A percentile compares a stretch with the other conserved stretches of the same genome.
These are phyloP conservation scores for Calameuta filiformis DNA, from an alignment of 2,888 invertebrate species.

Conservation along the genomic window DNA sequence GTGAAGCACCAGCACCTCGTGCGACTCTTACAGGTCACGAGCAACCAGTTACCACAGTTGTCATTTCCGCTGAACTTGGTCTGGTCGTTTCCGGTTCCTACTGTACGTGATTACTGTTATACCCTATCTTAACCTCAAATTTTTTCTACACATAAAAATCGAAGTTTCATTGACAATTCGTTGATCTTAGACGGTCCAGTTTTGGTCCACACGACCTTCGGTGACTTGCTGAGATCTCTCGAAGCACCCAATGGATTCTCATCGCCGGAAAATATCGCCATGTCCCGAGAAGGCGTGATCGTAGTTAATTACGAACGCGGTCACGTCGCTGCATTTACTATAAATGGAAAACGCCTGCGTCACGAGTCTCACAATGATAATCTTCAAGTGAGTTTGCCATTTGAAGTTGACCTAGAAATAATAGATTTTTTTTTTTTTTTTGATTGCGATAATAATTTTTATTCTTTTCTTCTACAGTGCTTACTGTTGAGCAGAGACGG, in stretches of 20 bases:
- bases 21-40: conserved; percentile 98
- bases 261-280: conserved; percentile 87
- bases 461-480: conserved; percentile 72
- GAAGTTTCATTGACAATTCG: conserved; percentile 1
- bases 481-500: conserved; percentile 96
- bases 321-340: conserved; percentile 92
- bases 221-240: conserved; percentile 93
- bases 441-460: neutral
- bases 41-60: conserved; percentile 93
- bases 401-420: neutral
- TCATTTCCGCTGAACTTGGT: conserved; percentile 97
- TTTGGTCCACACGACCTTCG: conserved; percentile 97
- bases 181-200: conserved; percentile 84
- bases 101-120: conserved; percentile 64
- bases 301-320: conserved; percentile 94
- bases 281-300: conserved; percentile 96
- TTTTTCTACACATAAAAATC: conserved; percentile 7
- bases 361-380: conserved; percentile 95
- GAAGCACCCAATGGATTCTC: conserved; percentile 81
- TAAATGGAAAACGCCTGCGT: conserved; percentile 90
- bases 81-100: conserved; percentile 94
- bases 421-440: neutral
- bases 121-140: conserved; percentile 4
- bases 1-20: conserved; percentile 93
- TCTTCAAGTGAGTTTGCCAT: conserved; percentile 78